Percentiles rank a stretch among this genome's conserved stretches.
Conservation (phyloP, 2,113 vertebrate species). For the Hyperopisus bebe region DNA sequence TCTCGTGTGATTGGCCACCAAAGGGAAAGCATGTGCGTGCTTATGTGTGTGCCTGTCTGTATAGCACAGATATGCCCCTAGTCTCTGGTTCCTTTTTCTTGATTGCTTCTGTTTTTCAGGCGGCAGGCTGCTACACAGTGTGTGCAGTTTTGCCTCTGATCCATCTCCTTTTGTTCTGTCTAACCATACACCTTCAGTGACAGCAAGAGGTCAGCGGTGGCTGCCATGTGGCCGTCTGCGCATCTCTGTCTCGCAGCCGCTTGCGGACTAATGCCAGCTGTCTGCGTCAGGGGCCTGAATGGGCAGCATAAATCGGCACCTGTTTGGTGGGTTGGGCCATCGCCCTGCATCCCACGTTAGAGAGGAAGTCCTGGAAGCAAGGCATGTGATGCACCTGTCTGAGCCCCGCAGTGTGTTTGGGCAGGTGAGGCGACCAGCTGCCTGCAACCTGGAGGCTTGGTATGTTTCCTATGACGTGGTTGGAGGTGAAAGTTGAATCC, state of each 20-base stretch:
- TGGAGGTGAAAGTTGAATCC: neutral
- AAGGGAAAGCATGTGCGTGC: neutral
- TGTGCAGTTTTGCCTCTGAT: neutral
- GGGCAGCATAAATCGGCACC: neutral
- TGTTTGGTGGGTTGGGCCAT: neutral
- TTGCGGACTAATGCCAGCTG: neutral
- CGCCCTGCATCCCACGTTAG: neutral
- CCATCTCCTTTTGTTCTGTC: neutral
- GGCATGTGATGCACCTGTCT: neutral
- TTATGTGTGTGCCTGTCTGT: too few species aligned
- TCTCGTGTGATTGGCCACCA: slow-evolving; percentile 1
- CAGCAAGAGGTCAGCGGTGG: neutral
- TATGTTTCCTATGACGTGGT: neutral
- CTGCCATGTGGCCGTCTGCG: neutral
- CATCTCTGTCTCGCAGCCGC: neutral
- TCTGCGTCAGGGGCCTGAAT: neutral
- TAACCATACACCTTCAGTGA: neutral
- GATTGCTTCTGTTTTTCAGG: neutral
- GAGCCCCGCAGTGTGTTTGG: neutral
- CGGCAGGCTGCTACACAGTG: neutral
- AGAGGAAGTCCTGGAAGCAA: neutral
- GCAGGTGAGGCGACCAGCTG: neutral
- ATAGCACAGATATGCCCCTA: neutral
- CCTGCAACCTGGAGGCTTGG: neutral
- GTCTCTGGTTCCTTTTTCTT: neutral